Evolutionary conservation across 2,113 vertebrate genomes (phyloP).

Genomic region (Ascaphus truei): DNA sequence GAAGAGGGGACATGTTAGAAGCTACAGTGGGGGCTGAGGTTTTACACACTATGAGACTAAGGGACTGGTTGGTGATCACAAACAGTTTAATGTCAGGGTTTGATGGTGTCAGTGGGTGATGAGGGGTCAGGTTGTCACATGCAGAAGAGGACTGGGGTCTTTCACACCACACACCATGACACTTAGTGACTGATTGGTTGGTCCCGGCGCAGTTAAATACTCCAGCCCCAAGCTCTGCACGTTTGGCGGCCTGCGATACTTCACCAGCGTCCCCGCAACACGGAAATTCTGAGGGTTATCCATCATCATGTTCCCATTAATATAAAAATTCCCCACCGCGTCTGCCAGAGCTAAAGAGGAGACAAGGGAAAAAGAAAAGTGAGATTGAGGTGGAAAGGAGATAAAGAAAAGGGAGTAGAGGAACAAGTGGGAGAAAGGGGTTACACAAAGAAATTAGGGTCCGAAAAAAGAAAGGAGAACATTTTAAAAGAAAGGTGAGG

Average conservation of each 20-base stretch:
- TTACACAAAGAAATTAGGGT: no score
- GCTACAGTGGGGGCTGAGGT: not conserved
- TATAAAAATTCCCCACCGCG: constrained; percentile 78
- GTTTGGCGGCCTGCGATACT: constrained; percentile 75
- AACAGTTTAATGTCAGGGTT: not conserved
- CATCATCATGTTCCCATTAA: constrained; percentile 80
- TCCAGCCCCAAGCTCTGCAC: constrained; percentile 77
- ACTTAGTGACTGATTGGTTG: constrained; percentile 79
- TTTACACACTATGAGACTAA: not conserved
- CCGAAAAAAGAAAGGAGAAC: no score
- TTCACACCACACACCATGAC: constrained; percentile 69
- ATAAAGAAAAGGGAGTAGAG: no score
- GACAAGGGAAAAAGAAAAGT: constrained; percentile 25
- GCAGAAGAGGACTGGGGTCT: constrained; percentile 1
- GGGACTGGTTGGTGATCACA: not conserved
- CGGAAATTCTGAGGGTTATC: constrained; percentile 85
- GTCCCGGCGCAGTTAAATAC: constrained; percentile 82
- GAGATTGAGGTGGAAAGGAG: no score
- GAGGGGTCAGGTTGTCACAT: not conserved
- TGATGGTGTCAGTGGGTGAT: not conserved
- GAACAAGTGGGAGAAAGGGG: no score
- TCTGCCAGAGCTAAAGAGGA: constrained; percentile 73
- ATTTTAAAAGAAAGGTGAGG: no score
- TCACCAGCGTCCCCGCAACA: constrained; percentile 81
- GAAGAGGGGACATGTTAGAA: not conserved